Base-by-base conservation (phyloP, 2,113 vertebrate genomes). In the Typhlomys cinereus region DNA sequence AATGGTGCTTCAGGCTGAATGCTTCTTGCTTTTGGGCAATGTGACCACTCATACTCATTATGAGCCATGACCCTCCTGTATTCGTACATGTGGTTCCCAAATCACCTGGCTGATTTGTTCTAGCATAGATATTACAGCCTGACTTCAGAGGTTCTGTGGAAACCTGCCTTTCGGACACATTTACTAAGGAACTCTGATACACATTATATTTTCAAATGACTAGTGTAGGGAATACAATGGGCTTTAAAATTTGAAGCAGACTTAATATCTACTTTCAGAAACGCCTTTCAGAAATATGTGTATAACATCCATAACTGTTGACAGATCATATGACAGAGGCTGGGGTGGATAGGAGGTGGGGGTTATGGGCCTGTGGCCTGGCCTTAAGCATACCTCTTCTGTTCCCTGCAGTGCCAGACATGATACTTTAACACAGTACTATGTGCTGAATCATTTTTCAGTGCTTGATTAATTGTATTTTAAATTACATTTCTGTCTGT, bases 191-290 rank as follows among this genome's bases (percentile, higher is more conserved):
- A 87, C 81, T 85, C 59, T 8, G 14, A 29, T 82, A 29, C 20
- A 62, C 25, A 34, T 91, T 92, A 48, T 66, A 82, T 64, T 90
- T 62, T 39, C 4, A 61, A 86, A 79, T 86, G 76, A 25, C 29
- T 91, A 41, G 39, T 89, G 89, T 76, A 57, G 52, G 39, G 50
- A 92, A 95, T 76, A 75, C 0, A 71, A 36, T 54, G 52, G 54
- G 76, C 82, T 95, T 62, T 73, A 81, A 93, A 93, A 67, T 10
- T 39, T 44, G 73, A 89, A 44, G 34, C n/a, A 93, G 88, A 74
- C 4, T 61, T 61, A 48, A 46, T 71, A 71, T 75, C 66, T 75
- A 76, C 52, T 46, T 48, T 91, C 46, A 73, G 81, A 76, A 86
- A 36, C 1, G 20, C 21, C 69, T 52, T 92, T 93, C n/a, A 2